Percentiles rank a stretch among this genome's conserved stretches.
These are phyloP conservation scores for Nysson spinosus DNA, from an alignment of 2,888 invertebrate genomes.

Conservation along the genomic window DNA sequence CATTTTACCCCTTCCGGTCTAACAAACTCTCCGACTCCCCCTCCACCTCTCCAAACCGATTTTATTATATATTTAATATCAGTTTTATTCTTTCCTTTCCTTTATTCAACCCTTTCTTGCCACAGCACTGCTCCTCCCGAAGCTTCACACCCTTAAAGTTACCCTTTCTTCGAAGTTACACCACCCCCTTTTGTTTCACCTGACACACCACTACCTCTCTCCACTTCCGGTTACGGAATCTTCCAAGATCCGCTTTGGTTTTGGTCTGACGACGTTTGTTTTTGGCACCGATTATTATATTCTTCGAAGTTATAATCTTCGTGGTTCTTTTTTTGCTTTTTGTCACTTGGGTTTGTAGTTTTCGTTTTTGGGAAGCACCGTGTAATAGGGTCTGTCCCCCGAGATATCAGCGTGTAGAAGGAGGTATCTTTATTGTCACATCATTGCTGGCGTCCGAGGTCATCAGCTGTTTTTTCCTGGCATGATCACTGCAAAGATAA, in stretches of 20 bases:
- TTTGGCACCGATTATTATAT: conserved; percentile 62
- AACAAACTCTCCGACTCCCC: conserved; percentile 37
- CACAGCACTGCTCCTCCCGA: conserved; percentile 10
- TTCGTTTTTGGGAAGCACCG: conserved; percentile 72
- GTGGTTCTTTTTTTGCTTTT: conserved; percentile 45
- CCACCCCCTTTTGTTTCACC: too few species aligned
- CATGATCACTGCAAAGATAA: conserved; percentile 70
- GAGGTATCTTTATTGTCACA: conserved; percentile 76
- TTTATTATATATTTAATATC: not conserved
- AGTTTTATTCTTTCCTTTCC: not conserved
- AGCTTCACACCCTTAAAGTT: not conserved
- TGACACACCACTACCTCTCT: too few species aligned
- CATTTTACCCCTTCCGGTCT: conserved; percentile 80
- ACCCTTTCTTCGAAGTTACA: not conserved
- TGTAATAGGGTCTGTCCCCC: conserved; percentile 67
- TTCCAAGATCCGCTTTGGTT: conserved; percentile 57
- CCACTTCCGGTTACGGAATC: too few species aligned
- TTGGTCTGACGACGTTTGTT: conserved; percentile 62
- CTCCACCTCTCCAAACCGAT: not conserved
- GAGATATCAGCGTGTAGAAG: conserved; percentile 67
- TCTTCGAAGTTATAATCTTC: conserved; percentile 35
- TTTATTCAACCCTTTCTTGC: not conserved
- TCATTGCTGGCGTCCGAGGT: conserved; percentile 69
- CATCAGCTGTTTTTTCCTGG: conserved; percentile 71
- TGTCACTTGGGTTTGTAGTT: conserved; percentile 21